These are phyloP conservation scores for Rissa tridactyla DNA, from an alignment of 2,113 vertebrate species.

Conservation along the genomic window DNA sequence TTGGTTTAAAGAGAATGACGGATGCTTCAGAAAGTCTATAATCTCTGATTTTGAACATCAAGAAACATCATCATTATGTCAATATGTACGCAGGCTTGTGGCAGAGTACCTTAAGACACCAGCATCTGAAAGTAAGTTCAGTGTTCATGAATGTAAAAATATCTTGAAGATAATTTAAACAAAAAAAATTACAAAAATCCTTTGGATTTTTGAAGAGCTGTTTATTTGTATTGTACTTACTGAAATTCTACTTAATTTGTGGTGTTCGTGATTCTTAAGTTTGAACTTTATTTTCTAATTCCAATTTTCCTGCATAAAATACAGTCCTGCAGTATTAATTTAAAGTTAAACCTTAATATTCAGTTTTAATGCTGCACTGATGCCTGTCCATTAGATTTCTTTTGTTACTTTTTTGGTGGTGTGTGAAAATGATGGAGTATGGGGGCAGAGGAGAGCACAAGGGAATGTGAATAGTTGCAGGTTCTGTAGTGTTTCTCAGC, in stretches of 20 bases:
- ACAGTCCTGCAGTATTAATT: not conserved
- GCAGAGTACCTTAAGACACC: constrained; percentile 77
- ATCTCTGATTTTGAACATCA: not conserved
- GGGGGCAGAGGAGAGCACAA: not conserved
- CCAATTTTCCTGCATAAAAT: not conserved
- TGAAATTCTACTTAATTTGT: not conserved
- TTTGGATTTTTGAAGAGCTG: not conserved
- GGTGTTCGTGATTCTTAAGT: not conserved
- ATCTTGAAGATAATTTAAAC: not conserved
- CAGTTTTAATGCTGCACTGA: not conserved
- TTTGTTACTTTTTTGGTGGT: not conserved
- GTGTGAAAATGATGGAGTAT: not conserved
- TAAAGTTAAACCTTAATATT: not conserved
- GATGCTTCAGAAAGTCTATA: constrained; percentile 68
- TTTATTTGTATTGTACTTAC: not conserved
- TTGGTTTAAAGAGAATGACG: constrained; percentile 84
- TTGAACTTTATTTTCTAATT: not conserved
- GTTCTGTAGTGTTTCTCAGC: not conserved
- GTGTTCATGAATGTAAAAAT: not conserved
- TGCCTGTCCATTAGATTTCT: not conserved
- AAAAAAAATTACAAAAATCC: not conserved
- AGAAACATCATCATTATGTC: constrained; percentile 26
- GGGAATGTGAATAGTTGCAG: not conserved
- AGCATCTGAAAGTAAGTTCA: constrained; percentile 67
- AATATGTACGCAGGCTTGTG: constrained; percentile 69